phyloP scores from a whole-genome alignment of 2,888 invertebrate species.

The Schizaphis graminum region DNA sequence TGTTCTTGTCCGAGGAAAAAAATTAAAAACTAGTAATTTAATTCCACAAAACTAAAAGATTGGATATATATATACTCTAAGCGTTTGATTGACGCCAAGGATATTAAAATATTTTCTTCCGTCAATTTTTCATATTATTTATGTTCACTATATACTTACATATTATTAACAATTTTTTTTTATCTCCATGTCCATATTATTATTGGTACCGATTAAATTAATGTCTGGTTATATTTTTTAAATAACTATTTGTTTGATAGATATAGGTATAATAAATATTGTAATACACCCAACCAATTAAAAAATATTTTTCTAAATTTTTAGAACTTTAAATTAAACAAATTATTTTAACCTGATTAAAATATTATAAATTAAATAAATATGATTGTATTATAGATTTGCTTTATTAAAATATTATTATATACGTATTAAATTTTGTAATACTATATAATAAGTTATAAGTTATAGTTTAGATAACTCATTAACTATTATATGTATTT shows the following conservation, averaged over 20 bases:
- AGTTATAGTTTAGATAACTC: background rate
- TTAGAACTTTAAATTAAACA: background rate
- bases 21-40: slow-evolving; percentile 13
- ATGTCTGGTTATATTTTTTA: background rate
- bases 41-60: background rate
- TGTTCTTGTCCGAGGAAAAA: background rate
- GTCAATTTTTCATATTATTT: background rate
- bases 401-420: background rate
- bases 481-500: background rate
- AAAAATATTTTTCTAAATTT: background rate
- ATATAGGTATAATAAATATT: background rate
- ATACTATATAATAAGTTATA: background rate
- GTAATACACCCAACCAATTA: background rate
- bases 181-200: background rate
- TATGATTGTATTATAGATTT: background rate
- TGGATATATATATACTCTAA: background rate
- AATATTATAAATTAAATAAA: background rate
- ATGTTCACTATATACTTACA: background rate
- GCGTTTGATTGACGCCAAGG: background rate
- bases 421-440: background rate
- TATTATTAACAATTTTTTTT: background rate
- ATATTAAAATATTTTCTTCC: background rate
- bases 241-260: background rate
- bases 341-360: background rate
- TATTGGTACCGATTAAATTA: background rate